phyloP scores from a whole-genome alignment of 1,140 invertebrate genomes.

The Meteorus sp. region DNA sequence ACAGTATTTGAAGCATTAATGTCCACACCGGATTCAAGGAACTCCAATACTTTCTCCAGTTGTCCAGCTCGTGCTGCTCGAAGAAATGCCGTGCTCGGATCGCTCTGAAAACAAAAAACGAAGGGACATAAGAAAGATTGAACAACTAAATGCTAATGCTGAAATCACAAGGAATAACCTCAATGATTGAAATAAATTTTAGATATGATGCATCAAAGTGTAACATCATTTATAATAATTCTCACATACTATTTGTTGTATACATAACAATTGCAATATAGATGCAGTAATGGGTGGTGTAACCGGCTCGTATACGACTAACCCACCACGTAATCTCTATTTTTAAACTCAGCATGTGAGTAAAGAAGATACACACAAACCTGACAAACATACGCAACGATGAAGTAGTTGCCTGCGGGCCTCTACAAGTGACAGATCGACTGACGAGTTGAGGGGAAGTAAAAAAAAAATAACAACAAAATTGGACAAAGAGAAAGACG shows the following conservation, averaged over 20 bases:
- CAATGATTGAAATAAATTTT: background rate
- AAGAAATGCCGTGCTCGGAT: conserved; percentile 83
- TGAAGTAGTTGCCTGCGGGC: background rate
- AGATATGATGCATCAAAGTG: background rate
- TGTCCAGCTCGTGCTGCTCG: conserved; percentile 95
- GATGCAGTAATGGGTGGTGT: conserved; percentile 3
- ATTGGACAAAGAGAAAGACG: background rate
- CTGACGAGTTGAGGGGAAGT: background rate
- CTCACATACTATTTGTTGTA: background rate
- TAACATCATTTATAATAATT: background rate
- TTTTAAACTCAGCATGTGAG: conserved; percentile 23
- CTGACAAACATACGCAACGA: conserved; percentile 8
- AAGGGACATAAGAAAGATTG: conserved; percentile 9
- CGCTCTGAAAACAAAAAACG: conserved; percentile 68
- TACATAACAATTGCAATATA: conserved; percentile 5
- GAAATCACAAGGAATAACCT: no score
- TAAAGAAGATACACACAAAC: conserved; percentile 25
- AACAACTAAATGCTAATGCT: background rate
- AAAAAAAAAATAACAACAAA: conserved; percentile 7
- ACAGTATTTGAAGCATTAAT: conserved; percentile 98
- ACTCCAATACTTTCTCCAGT: conserved; percentile 92
- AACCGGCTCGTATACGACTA: conserved; percentile 11
- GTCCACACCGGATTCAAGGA: conserved; percentile 89
- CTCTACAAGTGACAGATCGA: conserved; percentile 1
- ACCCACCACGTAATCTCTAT: conserved; percentile 28